Percentiles rank a stretch among this genome's conserved stretches.
Conservation (phyloP, 2,888 invertebrate genomes). For the Thysanoteuthis rhombus region DNA sequence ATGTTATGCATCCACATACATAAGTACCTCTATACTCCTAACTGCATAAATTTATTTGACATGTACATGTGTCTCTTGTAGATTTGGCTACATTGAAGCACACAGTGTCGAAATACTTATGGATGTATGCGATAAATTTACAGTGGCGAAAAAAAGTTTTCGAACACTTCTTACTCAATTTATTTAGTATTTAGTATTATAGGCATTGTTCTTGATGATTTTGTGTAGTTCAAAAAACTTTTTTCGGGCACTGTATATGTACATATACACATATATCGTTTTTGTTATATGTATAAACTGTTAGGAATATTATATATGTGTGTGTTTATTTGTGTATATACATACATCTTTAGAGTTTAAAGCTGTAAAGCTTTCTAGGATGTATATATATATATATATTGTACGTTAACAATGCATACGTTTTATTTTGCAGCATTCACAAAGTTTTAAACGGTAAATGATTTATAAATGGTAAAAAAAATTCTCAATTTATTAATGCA, state of each 20-base stretch:
- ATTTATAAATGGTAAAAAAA: background rate
- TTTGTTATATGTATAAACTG: too few species aligned
- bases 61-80: background rate
- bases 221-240: background rate
- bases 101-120: background rate
- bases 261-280: background rate
- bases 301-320: background rate
- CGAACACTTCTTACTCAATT: background rate
- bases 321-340: background rate
- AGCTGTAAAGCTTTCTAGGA: background rate
- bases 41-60: background rate
- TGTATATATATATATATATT: background rate
- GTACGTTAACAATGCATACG: background rate
- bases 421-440: background rate
- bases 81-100: background rate
- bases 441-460: background rate
- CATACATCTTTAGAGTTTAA: background rate
- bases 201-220: background rate
- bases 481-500: background rate
- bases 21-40: background rate
- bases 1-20: background rate
- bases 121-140: background rate
- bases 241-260: background rate
- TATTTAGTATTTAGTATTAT: too few species aligned
- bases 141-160: background rate